Conservation (phyloP, 2,797 vertebrate genomes). For the Columba guinea region DNA sequence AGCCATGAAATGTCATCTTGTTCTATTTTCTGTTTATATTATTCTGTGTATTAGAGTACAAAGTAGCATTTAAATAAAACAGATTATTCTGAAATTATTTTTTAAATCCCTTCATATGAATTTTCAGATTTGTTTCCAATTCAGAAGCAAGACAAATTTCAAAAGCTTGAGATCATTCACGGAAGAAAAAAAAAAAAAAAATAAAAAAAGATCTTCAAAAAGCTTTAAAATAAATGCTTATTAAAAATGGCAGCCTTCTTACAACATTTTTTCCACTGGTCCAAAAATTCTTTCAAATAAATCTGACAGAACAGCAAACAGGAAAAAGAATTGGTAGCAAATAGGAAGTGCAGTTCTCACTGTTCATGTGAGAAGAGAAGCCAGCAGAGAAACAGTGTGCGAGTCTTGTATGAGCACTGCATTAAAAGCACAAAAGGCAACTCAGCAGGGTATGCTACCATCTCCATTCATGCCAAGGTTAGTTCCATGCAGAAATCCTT, state of each 20-base stretch:
- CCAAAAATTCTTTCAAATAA: constrained; percentile 27
- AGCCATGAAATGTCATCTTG: constrained; percentile 37
- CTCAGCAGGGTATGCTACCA: neutral
- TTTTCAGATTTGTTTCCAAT: constrained; percentile 41
- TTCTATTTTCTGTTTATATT: constrained; percentile 57
- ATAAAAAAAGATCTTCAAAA: neutral
- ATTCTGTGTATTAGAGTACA: constrained; percentile 7
- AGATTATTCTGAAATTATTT: constrained; percentile 5
- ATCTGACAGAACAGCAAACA: constrained; percentile 32
- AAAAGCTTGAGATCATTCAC: neutral
- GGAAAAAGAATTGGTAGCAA: constrained; percentile 6
- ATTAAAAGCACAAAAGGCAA: constrained; percentile 4
- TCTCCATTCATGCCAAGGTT: neutral
- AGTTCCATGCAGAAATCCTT: neutral
- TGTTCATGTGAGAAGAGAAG: constrained; percentile 26
- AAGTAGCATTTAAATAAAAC: constrained; percentile 42
- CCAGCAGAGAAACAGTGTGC: constrained; percentile 3
- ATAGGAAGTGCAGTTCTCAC: constrained; percentile 7
- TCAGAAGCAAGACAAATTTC: constrained; percentile 22
- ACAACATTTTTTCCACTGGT: neutral
- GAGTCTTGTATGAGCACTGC: neutral
- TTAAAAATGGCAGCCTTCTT: neutral
- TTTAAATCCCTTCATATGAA: neutral
- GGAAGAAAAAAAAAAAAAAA: neutral
- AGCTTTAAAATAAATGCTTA: neutral